Conservation (phyloP, 2,797 vertebrate genomes). For the Ispidina lecontei region DNA sequence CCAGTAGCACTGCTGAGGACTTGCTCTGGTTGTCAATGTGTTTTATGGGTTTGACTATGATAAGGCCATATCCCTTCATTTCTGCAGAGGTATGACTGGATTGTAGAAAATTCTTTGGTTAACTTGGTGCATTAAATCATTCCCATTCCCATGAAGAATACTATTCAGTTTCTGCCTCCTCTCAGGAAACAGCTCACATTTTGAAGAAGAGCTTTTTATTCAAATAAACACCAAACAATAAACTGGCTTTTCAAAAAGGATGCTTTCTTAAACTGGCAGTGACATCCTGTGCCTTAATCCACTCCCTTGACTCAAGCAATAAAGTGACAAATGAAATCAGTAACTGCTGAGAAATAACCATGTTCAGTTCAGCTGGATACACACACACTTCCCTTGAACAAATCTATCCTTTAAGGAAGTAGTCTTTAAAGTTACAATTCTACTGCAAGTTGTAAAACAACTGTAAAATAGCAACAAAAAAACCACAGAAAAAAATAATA, state of each 20-base stretch:
- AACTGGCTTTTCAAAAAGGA: constrained; percentile 62
- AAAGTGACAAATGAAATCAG: constrained; percentile 78
- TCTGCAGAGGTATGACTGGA: background rate
- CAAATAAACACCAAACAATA: constrained; percentile 70
- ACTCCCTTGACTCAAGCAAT: constrained; percentile 75
- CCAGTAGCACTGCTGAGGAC: background rate
- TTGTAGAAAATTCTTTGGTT: background rate
- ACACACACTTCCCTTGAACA: background rate
- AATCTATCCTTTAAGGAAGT: background rate
- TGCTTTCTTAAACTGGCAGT: constrained; percentile 72
- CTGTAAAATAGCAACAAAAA: background rate
- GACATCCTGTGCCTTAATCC: constrained; percentile 75
- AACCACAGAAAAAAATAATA: background rate
- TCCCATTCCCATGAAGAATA: background rate
- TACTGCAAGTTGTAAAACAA: background rate
- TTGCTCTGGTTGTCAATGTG: background rate
- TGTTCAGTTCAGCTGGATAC: constrained; percentile 39
- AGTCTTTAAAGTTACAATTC: background rate
- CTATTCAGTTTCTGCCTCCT: background rate
- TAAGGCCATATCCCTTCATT: background rate
- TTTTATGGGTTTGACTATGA: background rate
- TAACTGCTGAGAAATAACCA: constrained; percentile 61
- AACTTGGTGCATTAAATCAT: background rate
- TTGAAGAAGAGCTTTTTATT: constrained; percentile 59
- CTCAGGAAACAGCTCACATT: constrained; percentile 16